These are phyloP conservation scores for Procambarus virginalis DNA, from an alignment of 1,140 invertebrate species.

Conservation along the genomic window DNA sequence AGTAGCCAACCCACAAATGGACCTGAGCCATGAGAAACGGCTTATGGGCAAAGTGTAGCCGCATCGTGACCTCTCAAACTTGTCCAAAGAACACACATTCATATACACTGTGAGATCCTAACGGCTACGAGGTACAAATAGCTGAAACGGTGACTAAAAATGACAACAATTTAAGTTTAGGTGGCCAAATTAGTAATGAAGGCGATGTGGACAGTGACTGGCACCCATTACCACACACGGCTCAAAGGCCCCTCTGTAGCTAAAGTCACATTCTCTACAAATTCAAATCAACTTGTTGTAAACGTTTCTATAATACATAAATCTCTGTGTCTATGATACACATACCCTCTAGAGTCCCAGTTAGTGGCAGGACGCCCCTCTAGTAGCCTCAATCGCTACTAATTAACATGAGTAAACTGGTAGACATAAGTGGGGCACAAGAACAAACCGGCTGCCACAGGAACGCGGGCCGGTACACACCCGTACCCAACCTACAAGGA, in stretches of 20 bases:
- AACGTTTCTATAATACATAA: background rate
- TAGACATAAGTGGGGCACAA: slow-evolving; percentile 12
- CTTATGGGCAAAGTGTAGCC: slow-evolving; percentile 14
- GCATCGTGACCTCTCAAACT: slow-evolving; percentile 43
- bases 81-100: slow-evolving; percentile 46
- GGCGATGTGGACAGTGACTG: background rate
- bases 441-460: slow-evolving; percentile 29
- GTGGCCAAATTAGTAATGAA: slow-evolving; percentile 10
- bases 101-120: slow-evolving; percentile 54
- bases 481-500: slow-evolving; percentile 21
- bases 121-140: slow-evolving; percentile 50
- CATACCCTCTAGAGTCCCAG: background rate
- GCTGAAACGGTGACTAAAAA: slow-evolving; percentile 40
- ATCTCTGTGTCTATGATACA: background rate
- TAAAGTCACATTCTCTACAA: background rate
- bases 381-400: slow-evolving; percentile 2
- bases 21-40: slow-evolving; percentile 36
- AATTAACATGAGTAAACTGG: slow-evolving; percentile 12
- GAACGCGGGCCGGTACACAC: background rate
- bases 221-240: background rate
- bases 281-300: background rate
- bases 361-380: background rate
- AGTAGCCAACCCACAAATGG: background rate
- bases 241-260: background rate
- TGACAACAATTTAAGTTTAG: slow-evolving; percentile 18